Base-by-base conservation (phyloP, 2,797 vertebrate genomes). In the Neomorphus geoffroyi region DNA sequence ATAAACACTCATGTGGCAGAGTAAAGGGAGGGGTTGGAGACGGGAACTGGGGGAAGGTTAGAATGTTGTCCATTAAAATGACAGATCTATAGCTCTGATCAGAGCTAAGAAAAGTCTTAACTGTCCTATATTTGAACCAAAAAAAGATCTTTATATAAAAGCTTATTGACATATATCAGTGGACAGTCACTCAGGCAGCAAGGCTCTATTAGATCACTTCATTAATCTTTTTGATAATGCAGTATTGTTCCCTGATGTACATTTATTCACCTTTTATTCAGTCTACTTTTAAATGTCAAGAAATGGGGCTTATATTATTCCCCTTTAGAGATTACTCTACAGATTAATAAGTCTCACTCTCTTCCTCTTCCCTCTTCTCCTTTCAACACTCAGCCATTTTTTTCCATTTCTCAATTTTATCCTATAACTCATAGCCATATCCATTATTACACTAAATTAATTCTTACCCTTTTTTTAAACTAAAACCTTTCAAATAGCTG, bases 271-370 rank as follows among this genome's bases (percentile, higher is more conserved):
- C 71, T 94, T 90, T 87, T 85, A 39, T 90, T 94, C 94, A 67
- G 35, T 70, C 92, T 96, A 4, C 81, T 80, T 94, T 92, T 91
- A 95, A 94, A 94, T 95, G 88, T 71, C 92, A 95, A 57, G 74
- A 88, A 94, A 92, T 39, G 8, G 28, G 21, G 39, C 45, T 91
- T 79, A 74, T 57, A 62, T 80, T 94, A 88, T 93, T 92, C 64
- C 78, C 60, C 35, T 94, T 93, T 91, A 35, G 67, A 95, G 83
- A 87, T 70, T 77, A 53, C 58, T 91, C 43, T 72, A 50, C 8
- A 64, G 71, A 85, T 91, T 87, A 94, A 93, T 91, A 85, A 71
- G 37, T 92, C 86, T 95, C 71, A 56, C 18, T 70, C 43, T 91
- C 45, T 85, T 80, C 0, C 0, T 88, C 41, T 54, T 80, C 45